phyloP scores from a whole-genome alignment of 2,888 invertebrate genomes.

The Xestia c-nigrum region DNA sequence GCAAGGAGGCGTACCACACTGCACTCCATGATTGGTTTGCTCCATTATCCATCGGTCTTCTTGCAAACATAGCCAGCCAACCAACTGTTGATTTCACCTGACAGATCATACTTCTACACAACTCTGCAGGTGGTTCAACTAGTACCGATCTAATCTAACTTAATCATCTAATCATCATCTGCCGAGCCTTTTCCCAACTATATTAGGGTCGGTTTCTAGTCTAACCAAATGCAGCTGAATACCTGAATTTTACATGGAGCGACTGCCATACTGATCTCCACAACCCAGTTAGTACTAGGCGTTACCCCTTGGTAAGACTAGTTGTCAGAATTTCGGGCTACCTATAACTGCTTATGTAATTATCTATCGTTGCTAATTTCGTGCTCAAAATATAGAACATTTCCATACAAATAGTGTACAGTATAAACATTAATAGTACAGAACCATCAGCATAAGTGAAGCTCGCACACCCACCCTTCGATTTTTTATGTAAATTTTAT shows the following conservation, averaged over 20 bases:
- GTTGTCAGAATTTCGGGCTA: too few species aligned
- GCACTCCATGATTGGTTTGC: neutral
- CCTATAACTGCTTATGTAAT: neutral
- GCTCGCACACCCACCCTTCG: conserved; percentile 40
- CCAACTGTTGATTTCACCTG: neutral
- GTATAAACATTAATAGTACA: conserved; percentile 38
- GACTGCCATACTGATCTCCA: too few species aligned
- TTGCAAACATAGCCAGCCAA: neutral
- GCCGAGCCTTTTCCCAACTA: too few species aligned
- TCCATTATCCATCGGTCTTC: neutral
- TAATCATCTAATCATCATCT: neutral
- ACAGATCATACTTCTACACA: neutral
- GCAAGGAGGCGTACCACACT: neutral
- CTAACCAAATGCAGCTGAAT: too few species aligned
- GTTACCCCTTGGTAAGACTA: too few species aligned
- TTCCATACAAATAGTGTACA: neutral
- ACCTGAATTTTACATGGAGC: too few species aligned
- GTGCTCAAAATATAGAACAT: neutral
- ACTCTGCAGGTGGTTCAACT: neutral
- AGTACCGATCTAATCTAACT: neutral
- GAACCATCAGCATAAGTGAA: conserved; percentile 34
- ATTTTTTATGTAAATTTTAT: conserved; percentile 69
- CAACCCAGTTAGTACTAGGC: too few species aligned
- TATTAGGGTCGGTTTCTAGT: too few species aligned
- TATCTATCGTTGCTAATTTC: neutral